Percentiles rank a stretch among this genome's conserved stretches.
Conservation (phyloP, 2,888 invertebrate genomes). For the Eudemis profundana region DNA sequence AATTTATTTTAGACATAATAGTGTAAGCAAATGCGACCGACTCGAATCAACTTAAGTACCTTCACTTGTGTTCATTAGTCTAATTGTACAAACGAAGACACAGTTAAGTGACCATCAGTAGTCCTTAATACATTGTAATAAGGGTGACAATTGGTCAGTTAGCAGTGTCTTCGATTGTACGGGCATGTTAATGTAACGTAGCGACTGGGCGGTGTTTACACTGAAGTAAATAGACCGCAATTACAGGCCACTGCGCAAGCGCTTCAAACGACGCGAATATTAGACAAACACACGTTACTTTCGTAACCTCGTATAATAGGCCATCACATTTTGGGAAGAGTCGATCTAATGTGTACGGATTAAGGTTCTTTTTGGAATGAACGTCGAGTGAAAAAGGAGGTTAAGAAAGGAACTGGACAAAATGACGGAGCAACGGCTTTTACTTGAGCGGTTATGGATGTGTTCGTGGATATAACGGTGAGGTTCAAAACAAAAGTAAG, state of each 20-base stretch:
- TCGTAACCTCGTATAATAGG: constrained; percentile 8
- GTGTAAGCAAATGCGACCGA: too few species aligned
- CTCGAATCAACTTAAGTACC: not conserved
- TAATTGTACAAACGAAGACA: too few species aligned
- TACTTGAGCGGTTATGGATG: not conserved
- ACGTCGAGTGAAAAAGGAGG: not conserved
- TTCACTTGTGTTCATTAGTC: constrained; percentile 18
- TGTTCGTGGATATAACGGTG: constrained; percentile 1
- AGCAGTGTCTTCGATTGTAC: too few species aligned
- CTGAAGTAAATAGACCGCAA: constrained; percentile 44
- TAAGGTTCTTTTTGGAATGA: not conserved
- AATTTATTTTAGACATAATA: too few species aligned
- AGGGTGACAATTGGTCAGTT: too few species aligned
- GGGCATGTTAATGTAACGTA: constrained; percentile 18
- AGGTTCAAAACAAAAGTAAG: too few species aligned
- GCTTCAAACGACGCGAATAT: constrained; percentile 42
- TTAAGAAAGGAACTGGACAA: not conserved
- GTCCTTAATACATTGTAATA: too few species aligned
- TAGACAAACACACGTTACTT: constrained; percentile 39
- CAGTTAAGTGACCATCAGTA: too few species aligned
- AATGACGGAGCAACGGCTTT: constrained; percentile 17
- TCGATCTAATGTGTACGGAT: not conserved
- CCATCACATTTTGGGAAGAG: not conserved
- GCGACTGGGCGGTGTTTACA: constrained; percentile 27
- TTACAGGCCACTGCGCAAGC: constrained; percentile 44